Base-by-base conservation (phyloP, 30 jellyfish, hydroid and myxozoan genomes). In the Aurelia sp. region DNA sequence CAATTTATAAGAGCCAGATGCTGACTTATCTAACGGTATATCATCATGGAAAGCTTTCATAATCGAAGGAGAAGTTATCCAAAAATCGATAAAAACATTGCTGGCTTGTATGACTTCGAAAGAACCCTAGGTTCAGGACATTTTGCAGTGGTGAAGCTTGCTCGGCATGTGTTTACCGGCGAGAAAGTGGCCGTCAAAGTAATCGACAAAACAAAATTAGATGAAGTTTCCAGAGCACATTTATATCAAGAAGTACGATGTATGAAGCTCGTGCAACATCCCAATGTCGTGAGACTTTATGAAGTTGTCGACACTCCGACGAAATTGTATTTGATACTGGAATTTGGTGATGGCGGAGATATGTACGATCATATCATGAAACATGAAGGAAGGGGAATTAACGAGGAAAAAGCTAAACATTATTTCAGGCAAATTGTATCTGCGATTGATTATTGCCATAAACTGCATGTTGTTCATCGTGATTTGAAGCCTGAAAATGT, bases 401-500 rank as follows among this genome's bases (percentile, higher is more conserved):
- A 62, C 31, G 99, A 96, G 82, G 99, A 91, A 15, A 90, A 91
- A 74, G 99, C 98, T 4, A 86, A 91, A 78, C 97, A 90, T 68
- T 96, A 85, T 78, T 96, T 96, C 68, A 80, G 91, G 63, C 99
- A 96, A 74, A 89, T 96, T 48, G 98, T 96, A 17, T 90, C 98
- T 17, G 99, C 99, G 4, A 91, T 96, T 59, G 97, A 90, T 76
- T 96, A 96, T 67, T 96, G 98, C 51, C 99, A 96, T 69, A 86
- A 88, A 62, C 96, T 96, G 11, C 99, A 91, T 91, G 98, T 96
- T 86, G 99, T 96, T 40, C 99, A 96, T 77, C 90, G 99, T 17
- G 99, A 96, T 71, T 91, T 96, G 78, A 96, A 96, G 85, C 99
- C 99, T 11, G 98, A 96, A 51, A 96, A 96, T 77, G 98, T 96